Conservation (phyloP, 2,888 invertebrate species). For the Tipula confusa region DNA sequence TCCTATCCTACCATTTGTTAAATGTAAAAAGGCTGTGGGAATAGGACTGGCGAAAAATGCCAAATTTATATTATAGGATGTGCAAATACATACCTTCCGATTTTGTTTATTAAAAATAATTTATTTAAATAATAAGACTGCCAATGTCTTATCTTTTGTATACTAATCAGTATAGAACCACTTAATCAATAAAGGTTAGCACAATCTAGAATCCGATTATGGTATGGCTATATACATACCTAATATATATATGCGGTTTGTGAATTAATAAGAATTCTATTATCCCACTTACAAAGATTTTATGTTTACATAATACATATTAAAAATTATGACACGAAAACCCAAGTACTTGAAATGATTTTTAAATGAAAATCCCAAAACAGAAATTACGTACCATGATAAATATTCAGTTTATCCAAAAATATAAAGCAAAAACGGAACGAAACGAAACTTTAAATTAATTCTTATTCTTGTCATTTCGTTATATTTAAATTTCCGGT, state of each 20-base stretch:
- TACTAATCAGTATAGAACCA: no score
- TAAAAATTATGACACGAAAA: not conserved
- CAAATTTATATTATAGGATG: no score
- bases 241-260: not conserved
- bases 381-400: not conserved
- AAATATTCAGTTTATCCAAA: not conserved
- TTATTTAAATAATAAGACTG: no score
- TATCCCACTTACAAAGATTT: not conserved
- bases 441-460: conserved; percentile 25
- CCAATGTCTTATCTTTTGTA: no score
- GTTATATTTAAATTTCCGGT: conserved; percentile 20
- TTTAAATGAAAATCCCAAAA: conserved; percentile 25
- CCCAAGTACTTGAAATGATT: not conserved
- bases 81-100: no score
- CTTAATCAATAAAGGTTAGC: no score
- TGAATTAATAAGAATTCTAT: not conserved
- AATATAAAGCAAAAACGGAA: not conserved
- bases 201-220: no score
- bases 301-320: not conserved
- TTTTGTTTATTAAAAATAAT: no score
- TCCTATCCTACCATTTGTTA: no score
- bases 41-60: no score
- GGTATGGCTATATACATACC: no score
- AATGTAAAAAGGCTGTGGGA: no score
- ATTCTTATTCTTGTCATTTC: conserved; percentile 20